Base-by-base conservation (phyloP, 2,888 invertebrate genomes). In the Stenchaetothrips biformis region DNA sequence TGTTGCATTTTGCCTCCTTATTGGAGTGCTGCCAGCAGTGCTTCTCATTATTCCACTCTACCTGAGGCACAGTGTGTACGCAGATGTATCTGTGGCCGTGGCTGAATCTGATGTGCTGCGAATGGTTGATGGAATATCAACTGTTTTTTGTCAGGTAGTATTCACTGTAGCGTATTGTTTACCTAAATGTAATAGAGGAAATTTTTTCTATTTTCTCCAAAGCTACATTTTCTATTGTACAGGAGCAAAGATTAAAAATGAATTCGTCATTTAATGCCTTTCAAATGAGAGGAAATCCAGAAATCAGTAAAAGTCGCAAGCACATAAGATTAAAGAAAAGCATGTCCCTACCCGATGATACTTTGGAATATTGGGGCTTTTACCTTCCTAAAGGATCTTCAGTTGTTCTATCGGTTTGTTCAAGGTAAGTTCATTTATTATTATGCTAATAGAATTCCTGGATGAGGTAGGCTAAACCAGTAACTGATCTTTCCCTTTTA, bases 351-450 rank as follows among this genome's bases (percentile, higher is more conserved):
- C 94, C 94, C 0, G 95, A 95, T 86, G 95, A 95, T 84, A 94
- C 95, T 13, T 87, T 95, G 59, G 95, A 95, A 86, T 95, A 95
- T 86, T 95, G 95, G 95, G 95, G 95, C 3, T 95, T 95, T 87
- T 95, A 93, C 87, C 88, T 95, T 78, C 88, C 94, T 79, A 91
- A 92, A 86, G 95, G 94, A 47, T 94, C 95, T 1, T 90, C 90
- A 16, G 94, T 95, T 2, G 90, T 91, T 83, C 87, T 95, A 47
- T 93, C 93, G 85, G 92, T 93, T 78, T 95, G 95, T 85, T 95
- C 95, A 16, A 90, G 93, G 85, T 93, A 90, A 83, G 79, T 49
- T 78, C n/a, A 79, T 25, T 49, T n/a, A 80, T 3, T 47, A 78
- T 79, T 37, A 49, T n/a, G 21, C 48, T 2, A 59, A 79, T 77